phyloP scores from a whole-genome alignment of 1,140 invertebrate genomes.

The Frieseomelitta varia region DNA sequence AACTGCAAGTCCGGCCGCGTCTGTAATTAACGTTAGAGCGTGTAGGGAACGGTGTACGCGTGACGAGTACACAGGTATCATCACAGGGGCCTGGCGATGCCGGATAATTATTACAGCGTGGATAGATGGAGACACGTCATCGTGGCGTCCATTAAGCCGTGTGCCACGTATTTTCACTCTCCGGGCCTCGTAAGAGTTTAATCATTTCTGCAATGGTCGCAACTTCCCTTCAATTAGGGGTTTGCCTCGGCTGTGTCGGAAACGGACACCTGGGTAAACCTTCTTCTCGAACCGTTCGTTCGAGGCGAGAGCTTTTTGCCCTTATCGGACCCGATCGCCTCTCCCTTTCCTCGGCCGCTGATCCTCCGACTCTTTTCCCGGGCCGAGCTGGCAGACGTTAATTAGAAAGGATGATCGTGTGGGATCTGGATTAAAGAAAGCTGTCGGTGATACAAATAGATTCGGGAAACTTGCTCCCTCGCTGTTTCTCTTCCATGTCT shows the following conservation, averaged over 20 bases:
- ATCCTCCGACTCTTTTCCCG: constrained; percentile 33
- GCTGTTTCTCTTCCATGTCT: not conserved
- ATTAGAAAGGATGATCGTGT: constrained; percentile 51
- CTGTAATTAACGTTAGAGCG: constrained; percentile 65
- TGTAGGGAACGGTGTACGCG: constrained; percentile 37
- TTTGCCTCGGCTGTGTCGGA: constrained; percentile 45
- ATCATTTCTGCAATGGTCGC: constrained; percentile 61
- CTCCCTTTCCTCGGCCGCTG: not conserved
- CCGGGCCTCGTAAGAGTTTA: constrained; percentile 57
- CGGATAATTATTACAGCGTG: constrained; percentile 67
- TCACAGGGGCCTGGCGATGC: constrained; percentile 58
- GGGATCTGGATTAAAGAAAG: constrained; percentile 56
- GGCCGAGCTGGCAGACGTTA: constrained; percentile 48
- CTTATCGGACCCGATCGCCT: constrained; percentile 18
- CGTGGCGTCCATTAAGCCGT: constrained; percentile 59
- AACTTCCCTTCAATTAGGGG: constrained; percentile 73
- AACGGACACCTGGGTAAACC: constrained; percentile 71
- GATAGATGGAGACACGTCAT: constrained; percentile 68
- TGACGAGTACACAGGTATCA: constrained; percentile 58
- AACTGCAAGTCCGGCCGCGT: constrained; percentile 20
- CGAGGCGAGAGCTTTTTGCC: constrained; percentile 42
- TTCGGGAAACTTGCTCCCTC: not conserved
- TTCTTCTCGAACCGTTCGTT: constrained; percentile 27
- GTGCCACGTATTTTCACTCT: constrained; percentile 55
- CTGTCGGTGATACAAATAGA: constrained; percentile 32